Percentiles rank a stretch among this genome's conserved stretches.
Conservation (phyloP, 2,113 vertebrate species). For the Grallaria varia region DNA sequence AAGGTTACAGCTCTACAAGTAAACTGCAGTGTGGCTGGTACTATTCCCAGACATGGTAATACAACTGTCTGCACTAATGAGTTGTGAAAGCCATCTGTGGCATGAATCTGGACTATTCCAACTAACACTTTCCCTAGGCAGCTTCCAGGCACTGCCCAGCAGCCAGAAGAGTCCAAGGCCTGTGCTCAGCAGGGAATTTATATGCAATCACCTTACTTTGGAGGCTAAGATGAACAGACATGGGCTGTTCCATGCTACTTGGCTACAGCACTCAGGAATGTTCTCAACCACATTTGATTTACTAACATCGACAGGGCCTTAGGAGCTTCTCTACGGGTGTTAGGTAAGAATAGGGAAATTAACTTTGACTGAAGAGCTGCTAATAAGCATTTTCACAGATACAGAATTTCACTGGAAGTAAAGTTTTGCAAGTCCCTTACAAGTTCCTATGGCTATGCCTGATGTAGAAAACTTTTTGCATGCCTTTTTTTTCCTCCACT, state of each 20-base stretch:
- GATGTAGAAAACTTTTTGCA: neutral
- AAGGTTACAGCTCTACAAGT: neutral
- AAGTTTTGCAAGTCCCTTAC: neutral
- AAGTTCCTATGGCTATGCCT: neutral
- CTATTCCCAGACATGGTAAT: neutral
- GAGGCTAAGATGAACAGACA: neutral
- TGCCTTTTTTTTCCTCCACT: neutral
- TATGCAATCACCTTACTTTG: neutral
- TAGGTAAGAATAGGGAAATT: neutral
- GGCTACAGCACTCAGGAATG: neutral
- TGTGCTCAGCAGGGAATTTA: neutral
- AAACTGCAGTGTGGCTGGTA: neutral
- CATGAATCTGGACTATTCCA: neutral
- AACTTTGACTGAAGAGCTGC: neutral
- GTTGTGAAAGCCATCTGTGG: neutral
- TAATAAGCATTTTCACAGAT: neutral
- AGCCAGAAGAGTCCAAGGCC: neutral
- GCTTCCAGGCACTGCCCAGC: neutral
- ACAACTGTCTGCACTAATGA: neutral
- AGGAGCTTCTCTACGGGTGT: neutral
- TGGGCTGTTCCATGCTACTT: accelerated
- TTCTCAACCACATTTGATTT: neutral
- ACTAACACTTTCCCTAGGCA: neutral
- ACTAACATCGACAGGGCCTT: accelerated
- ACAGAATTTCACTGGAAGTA: neutral